Conservation (phyloP, 2,113 vertebrate species). For the Platichthys flesus region DNA sequence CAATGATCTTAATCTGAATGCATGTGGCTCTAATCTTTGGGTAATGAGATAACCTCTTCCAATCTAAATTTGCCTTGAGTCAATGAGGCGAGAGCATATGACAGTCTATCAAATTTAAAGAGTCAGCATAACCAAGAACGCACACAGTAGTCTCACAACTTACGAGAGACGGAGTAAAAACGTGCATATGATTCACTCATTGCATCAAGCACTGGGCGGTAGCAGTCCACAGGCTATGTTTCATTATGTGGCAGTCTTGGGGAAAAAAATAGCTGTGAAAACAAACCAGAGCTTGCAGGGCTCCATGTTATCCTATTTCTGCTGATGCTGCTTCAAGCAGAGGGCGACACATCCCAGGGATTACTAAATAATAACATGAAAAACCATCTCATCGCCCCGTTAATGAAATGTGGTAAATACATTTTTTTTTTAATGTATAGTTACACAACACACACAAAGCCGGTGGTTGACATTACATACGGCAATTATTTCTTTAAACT, state of each 20-base stretch:
- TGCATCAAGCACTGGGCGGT: conserved; percentile 17
- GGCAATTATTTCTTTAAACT: conserved; percentile 76
- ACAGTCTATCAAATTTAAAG: not conserved
- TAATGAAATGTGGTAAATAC: conserved; percentile 59
- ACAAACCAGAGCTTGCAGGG: conserved; percentile 49
- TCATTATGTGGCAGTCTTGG: conserved; percentile 54
- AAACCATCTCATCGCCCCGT: conserved; percentile 32
- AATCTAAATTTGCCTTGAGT: not conserved
- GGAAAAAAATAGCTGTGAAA: conserved; percentile 43
- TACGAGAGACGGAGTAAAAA: conserved; percentile 1
- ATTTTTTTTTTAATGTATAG: conserved; percentile 19
- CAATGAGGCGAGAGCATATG: not conserved
- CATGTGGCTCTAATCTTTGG: not conserved
- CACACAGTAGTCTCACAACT: not conserved
- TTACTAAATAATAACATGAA: conserved; percentile 59
- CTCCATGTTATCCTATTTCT: conserved; percentile 53
- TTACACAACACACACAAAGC: conserved; percentile 44
- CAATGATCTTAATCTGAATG: not conserved
- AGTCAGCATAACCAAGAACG: not conserved
- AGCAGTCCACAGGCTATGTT: conserved; percentile 45
- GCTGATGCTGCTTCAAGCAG: conserved; percentile 61
- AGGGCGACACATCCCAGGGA: conserved; percentile 59
- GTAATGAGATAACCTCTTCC: not conserved
- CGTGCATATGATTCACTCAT: conserved; percentile 8
- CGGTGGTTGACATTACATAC: conserved; percentile 69